Base-by-base conservation (phyloP, 2,888 invertebrate species). In the Hydriomena furcata region DNA sequence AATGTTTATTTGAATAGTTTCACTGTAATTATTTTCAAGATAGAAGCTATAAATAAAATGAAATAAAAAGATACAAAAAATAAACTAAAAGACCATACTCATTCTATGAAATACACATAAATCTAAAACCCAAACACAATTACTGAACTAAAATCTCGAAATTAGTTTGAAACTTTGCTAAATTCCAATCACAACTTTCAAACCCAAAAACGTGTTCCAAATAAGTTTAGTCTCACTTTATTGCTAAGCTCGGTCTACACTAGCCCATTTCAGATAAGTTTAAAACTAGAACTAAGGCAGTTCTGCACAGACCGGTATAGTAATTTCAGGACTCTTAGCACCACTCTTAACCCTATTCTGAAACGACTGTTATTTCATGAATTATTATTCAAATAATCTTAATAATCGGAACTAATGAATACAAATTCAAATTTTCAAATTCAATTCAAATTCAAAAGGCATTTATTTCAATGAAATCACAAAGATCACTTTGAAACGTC, bases 121-220 rank as follows among this genome's bases (percentile, higher is more conserved):
- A 52, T 35, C 28, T 41, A 20, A 44, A 54, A 25, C 32, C 49
- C 35, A 42, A 54, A 54, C 37, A 36, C 41, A 50, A 52, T 55
- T 55, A 51, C 55, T 38, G 52, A 60, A 55, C 60, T 55, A 47
- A 53, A 57, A 55, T 53, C 47, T 34, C 44, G 41, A 60, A 57
- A 51, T 58, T 38, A 55, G 51, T 57, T 60, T 38, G 32, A 12
- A 57, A 57, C 51, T 53, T 52, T 51, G 50, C 57, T 50, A 45
- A 51, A 52, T 58, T 58, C 57, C 53, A 55, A 60, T 60, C 57
- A 48, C 48, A 60, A 58, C 51, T 60, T 60, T 34, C 23, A 42
- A 32, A 47, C 46, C 60, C 53, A 55, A 60, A 57, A 60, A 60
- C 58, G 60, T 60, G 55, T 52, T 55, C 51, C 51, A 53, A 58